These are phyloP conservation scores for Leptopilina drosophilae DNA, from an alignment of 2,888 invertebrate species.

Conservation along the genomic window DNA sequence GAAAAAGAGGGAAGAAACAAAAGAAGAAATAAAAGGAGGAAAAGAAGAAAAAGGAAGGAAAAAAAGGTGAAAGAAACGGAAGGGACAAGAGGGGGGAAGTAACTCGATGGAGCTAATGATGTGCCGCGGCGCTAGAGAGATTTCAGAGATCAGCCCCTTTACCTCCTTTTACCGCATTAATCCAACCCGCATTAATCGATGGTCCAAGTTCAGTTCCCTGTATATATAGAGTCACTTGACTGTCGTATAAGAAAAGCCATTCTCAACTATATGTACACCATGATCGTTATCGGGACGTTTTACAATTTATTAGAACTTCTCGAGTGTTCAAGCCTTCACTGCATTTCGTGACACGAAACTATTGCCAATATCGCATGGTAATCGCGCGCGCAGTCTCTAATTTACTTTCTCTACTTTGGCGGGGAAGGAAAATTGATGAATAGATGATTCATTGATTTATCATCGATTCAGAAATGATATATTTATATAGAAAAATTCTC, in stretches of 20 bases:
- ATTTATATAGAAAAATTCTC: background rate
- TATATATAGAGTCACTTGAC: constrained; percentile 30
- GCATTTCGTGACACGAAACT: constrained; percentile 36
- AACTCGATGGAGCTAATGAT: constrained; percentile 69
- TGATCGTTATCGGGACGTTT: constrained; percentile 37
- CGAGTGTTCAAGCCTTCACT: constrained; percentile 4
- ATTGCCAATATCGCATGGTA: constrained; percentile 39
- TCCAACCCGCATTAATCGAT: constrained; percentile 58
- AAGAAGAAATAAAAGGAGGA: background rate
- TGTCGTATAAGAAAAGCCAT: constrained; percentile 25
- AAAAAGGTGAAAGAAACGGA: background rate
- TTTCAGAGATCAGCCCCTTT: constrained; percentile 53
- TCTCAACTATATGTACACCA: constrained; percentile 24
- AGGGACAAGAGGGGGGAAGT: constrained; percentile 48
- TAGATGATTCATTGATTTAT: background rate
- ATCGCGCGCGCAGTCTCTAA: background rate
- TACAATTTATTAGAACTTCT: constrained; percentile 38
- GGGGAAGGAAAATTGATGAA: constrained; percentile 1
- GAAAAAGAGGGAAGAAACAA: constrained; percentile 45
- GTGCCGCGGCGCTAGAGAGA: constrained; percentile 66
- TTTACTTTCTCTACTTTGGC: constrained; percentile 28
- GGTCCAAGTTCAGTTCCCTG: constrained; percentile 44
- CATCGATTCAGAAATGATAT: background rate
- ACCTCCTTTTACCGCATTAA: constrained; percentile 57
- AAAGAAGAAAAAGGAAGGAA: background rate